These are phyloP conservation scores for Pseudoips prasinana DNA, from an alignment of 2,888 invertebrate species.

Conservation along the genomic window DNA sequence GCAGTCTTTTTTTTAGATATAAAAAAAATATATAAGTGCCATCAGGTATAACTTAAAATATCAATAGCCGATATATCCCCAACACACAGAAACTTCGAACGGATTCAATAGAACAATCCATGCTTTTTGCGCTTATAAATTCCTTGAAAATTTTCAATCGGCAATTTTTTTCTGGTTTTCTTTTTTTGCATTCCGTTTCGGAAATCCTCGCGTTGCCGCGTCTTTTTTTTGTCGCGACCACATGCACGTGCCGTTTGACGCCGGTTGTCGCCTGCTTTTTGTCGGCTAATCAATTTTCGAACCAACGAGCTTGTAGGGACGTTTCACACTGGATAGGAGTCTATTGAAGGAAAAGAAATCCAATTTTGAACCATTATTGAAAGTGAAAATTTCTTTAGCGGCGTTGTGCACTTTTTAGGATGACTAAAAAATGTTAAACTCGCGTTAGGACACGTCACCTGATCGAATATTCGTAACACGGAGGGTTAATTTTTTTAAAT, in stretches of 20 bases:
- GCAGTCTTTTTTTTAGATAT: too few relatives aligned
- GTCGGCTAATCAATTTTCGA: slow-evolving; percentile 48
- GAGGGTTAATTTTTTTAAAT: too few relatives aligned
- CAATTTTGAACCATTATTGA: too few relatives aligned
- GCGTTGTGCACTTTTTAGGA: too few relatives aligned
- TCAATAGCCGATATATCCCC: background rate
- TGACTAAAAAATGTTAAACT: too few relatives aligned
- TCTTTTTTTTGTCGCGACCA: slow-evolving; percentile 35
- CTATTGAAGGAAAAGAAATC: too few relatives aligned
- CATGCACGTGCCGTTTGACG: slow-evolving; percentile 54
- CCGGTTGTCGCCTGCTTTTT: slow-evolving; percentile 47
- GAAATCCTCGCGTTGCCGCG: slow-evolving; percentile 31
- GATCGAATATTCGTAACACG: too few relatives aligned
- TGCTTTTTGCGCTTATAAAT: slow-evolving; percentile 29
- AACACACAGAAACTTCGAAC: slow-evolving; percentile 8
- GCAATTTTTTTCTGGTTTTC: slow-evolving; percentile 22
- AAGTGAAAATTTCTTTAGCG: too few relatives aligned
- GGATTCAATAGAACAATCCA: slow-evolving; percentile 27
- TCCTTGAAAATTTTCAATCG: slow-evolving; percentile 27
- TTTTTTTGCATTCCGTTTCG: slow-evolving; percentile 36
- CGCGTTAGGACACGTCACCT: too few relatives aligned
- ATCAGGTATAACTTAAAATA: background rate
- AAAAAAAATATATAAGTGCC: too few relatives aligned
- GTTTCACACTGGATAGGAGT: slow-evolving; percentile 28
- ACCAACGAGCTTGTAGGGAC: slow-evolving; percentile 22